Evolutionary conservation across 2,113 vertebrate genomes (phyloP).

Genomic region (Herpetotheres cachinnans): DNA sequence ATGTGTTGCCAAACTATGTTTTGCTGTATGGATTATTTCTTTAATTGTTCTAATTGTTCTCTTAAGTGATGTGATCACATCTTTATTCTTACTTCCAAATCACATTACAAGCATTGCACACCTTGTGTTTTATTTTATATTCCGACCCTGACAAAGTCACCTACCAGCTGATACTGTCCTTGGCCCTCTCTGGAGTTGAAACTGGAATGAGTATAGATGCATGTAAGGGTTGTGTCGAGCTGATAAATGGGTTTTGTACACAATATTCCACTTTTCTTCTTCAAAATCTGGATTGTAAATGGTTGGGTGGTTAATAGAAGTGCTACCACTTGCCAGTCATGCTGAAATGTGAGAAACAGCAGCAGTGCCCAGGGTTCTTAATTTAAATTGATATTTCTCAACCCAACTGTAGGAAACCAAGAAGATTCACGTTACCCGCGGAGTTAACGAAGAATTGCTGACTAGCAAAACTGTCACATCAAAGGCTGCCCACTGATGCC

Average conservation of each 20-base stretch:
- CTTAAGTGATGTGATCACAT: not conserved
- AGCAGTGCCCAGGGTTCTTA: not conserved
- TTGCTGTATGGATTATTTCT: not conserved
- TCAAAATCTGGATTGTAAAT: not conserved
- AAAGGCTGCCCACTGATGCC: not conserved
- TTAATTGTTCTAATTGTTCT: slow-evolving; percentile 54
- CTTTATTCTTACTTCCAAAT: not conserved
- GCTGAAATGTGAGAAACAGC: not conserved
- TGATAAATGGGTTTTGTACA: fast-evolving
- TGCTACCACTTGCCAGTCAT: fast-evolving
- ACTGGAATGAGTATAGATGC: not conserved
- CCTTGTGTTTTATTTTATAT: not conserved
- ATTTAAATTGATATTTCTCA: not conserved
- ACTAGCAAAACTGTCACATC: slow-evolving; percentile 21
- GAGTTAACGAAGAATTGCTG: slow-evolving; percentile 9
- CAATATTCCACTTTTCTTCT: not conserved
- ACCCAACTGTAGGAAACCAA: not conserved
- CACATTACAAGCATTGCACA: not conserved
- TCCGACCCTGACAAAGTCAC: not conserved
- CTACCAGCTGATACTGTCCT: not conserved
- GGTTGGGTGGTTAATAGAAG: not conserved
- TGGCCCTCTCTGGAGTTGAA: not conserved
- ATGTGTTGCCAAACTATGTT: not conserved
- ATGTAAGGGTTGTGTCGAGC: fast-evolving
- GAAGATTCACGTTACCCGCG: not conserved